These are phyloP conservation scores for Eleginops maclovinus DNA, from an alignment of 2,113 vertebrate genomes.

Conservation along the genomic window DNA sequence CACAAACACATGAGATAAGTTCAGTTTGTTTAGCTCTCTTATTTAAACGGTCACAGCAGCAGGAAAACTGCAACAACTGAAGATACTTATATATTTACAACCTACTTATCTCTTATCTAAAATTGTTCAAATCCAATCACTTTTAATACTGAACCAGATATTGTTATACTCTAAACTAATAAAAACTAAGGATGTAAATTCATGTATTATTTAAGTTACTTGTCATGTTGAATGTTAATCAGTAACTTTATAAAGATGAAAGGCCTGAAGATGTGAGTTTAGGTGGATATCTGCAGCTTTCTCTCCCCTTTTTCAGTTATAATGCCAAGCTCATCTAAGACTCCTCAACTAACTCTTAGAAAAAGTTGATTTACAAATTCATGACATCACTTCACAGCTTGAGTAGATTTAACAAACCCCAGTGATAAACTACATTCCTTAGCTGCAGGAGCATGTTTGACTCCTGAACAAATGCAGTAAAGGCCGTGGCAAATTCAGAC, in stretches of 20 bases:
- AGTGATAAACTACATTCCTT: conserved; percentile 13
- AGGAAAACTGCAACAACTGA: neutral
- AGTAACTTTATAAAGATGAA: conserved; percentile 8
- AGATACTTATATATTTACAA: neutral
- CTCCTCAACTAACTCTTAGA: too few species aligned
- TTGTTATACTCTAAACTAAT: too few species aligned
- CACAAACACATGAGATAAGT: conserved; percentile 61
- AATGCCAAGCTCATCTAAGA: too few species aligned
- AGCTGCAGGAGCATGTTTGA: neutral
- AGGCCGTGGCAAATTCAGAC: neutral
- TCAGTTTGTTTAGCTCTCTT: conserved; percentile 36
- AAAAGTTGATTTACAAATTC: too few species aligned
- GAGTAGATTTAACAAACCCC: too few species aligned
- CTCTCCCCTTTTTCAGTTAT: too few species aligned
- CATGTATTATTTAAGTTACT: too few species aligned
- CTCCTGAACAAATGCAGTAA: neutral
- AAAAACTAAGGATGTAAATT: too few species aligned
- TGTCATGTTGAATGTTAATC: conserved; percentile 39
- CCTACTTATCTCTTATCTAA: neutral
- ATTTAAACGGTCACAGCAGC: neutral
- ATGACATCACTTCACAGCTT: too few species aligned
- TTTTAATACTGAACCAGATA: neutral
- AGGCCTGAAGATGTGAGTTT: neutral
- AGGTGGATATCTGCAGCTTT: too few species aligned
- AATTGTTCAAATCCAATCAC: neutral